A percentile compares a stretch with the other conserved stretches of the same genome.
These are phyloP conservation scores for Euleptes europaea DNA, from an alignment of 2,113 vertebrate species.

Conservation along the genomic window DNA sequence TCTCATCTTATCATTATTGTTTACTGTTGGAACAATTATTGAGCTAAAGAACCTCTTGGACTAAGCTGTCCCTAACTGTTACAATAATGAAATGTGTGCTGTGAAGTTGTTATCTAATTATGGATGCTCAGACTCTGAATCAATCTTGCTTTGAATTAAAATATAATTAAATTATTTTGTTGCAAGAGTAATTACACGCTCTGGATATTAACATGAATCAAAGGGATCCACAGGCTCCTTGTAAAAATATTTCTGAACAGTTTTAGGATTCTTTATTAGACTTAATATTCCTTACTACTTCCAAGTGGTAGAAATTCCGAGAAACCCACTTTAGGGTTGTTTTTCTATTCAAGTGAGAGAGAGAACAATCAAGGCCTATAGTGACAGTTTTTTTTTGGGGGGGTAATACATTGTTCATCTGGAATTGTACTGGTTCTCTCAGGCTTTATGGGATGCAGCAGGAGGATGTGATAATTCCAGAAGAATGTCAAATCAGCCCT, in stretches of 20 bases:
- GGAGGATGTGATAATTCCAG: background rate
- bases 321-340: background rate
- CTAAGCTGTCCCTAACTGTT: constrained; percentile 3
- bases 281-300: background rate
- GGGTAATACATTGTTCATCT: background rate
- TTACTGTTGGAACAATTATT: constrained; percentile 20
- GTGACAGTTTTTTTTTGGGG: background rate
- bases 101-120: constrained; percentile 37
- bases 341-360: background rate
- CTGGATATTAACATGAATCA: background rate
- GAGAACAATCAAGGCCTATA: background rate
- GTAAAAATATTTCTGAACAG: background rate
- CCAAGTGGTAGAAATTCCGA: background rate
- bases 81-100: constrained; percentile 26
- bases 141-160: constrained; percentile 29
- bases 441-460: background rate
- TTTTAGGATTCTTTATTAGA: background rate
- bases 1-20: constrained; percentile 12
- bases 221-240: background rate
- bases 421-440: background rate
- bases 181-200: constrained; percentile 6
- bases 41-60: constrained; percentile 18
- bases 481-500: background rate
- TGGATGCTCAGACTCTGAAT: constrained; percentile 24
- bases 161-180: constrained; percentile 25